phyloP scores from a whole-genome alignment of 2,888 invertebrate species.

The Drosophila emarginata region DNA sequence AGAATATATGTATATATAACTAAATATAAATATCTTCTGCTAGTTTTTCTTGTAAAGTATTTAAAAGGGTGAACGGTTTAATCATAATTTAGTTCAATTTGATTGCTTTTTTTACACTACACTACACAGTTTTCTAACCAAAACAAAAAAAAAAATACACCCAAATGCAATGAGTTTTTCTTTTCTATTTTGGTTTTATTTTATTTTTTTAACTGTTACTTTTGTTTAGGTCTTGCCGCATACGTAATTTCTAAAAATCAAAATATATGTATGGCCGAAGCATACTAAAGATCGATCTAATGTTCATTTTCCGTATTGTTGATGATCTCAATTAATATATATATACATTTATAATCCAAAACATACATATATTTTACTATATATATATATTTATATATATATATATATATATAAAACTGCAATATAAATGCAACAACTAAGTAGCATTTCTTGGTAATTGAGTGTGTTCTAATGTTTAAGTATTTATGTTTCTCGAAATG shows the following conservation, averaged over 20 bases:
- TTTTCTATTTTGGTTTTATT: not conserved
- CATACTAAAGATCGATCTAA: slow-evolving; percentile 6
- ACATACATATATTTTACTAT: not conserved
- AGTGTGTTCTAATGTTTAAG: slow-evolving; percentile 75
- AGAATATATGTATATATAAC: not conserved
- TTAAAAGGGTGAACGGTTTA: slow-evolving; percentile 11
- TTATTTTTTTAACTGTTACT: not conserved
- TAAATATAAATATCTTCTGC: not conserved
- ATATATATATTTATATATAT: slow-evolving; percentile 20
- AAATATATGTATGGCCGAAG: not conserved
- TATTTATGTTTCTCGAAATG: slow-evolving; percentile 64
- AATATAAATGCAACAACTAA: slow-evolving; percentile 54
- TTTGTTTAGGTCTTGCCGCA: slow-evolving; percentile 3
- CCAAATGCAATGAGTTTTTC: not conserved
- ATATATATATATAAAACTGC: slow-evolving; percentile 50
- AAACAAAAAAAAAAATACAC: not conserved
- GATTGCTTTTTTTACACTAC: not conserved
- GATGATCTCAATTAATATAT: slow-evolving; percentile 5
- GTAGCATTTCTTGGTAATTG: slow-evolving; percentile 73
- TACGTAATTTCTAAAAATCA: not conserved
- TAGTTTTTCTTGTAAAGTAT: slow-evolving; percentile 10
- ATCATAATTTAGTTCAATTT: not conserved
- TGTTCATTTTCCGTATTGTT: slow-evolving; percentile 1
- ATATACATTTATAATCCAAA: slow-evolving; percentile 6
- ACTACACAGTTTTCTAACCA: not conserved